Percentiles rank a stretch among this genome's conserved stretches.
Evolutionary conservation across 2,888 invertebrate genomes (phyloP).

Genomic region (Phasia obesa): DNA sequence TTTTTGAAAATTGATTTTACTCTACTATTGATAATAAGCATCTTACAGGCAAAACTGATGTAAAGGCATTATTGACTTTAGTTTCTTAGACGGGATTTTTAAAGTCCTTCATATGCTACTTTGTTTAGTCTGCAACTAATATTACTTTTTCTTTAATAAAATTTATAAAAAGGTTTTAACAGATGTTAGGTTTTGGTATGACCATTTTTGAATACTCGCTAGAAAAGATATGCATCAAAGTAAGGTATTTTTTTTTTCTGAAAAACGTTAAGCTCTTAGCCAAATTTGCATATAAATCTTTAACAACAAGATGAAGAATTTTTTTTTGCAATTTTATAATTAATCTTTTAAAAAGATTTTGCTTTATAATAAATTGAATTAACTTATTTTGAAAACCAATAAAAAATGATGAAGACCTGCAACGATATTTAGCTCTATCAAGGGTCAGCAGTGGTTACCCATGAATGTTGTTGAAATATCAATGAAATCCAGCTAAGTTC

Average conservation of each 20-base stretch:
- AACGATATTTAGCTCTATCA: too few species aligned
- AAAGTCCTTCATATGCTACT: neutral
- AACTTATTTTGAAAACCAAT: too few species aligned
- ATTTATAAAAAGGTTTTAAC: slow-evolving; percentile 4
- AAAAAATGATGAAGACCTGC: too few species aligned
- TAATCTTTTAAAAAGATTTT: slow-evolving; percentile 5
- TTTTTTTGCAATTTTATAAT: too few species aligned
- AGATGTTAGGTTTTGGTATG: slow-evolving; percentile 26
- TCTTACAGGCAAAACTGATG: too few species aligned
- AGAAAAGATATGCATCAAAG: slow-evolving; percentile 62
- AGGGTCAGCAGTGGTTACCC: too few species aligned
- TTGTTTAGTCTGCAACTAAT: slow-evolving; percentile 6
- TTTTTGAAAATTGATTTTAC: too few species aligned
- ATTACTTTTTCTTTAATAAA: neutral
- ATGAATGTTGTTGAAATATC: too few species aligned
- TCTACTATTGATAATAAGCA: too few species aligned
- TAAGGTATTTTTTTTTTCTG: slow-evolving; percentile 15
- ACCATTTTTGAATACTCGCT: slow-evolving; percentile 35
- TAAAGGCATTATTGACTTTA: neutral
- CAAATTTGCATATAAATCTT: slow-evolving; percentile 67
- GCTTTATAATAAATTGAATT: too few species aligned
- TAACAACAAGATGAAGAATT: slow-evolving; percentile 63
- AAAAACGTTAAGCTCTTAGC: slow-evolving; percentile 54
- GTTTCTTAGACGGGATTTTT: neutral
- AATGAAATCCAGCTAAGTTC: too few species aligned